These are phyloP conservation scores for Diachasma alloeum DNA, from an alignment of 1,140 invertebrate genomes.

Conservation along the genomic window DNA sequence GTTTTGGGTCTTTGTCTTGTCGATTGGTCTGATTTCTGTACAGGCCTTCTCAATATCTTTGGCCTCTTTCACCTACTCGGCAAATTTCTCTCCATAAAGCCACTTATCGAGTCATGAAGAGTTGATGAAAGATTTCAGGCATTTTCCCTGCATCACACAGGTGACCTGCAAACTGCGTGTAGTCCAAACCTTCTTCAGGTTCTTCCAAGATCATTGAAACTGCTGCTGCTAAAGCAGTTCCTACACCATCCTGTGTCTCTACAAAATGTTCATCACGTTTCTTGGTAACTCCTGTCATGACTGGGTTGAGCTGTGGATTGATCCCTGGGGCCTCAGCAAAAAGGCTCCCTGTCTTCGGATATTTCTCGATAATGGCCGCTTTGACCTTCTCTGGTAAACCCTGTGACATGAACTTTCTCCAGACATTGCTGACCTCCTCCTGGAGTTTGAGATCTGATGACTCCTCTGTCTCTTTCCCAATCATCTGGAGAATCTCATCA, in stretches of 20 bases:
- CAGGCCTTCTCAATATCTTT: constrained; percentile 20
- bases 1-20: background rate
- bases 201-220: background rate
- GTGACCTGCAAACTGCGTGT: background rate
- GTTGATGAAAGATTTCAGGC: constrained; percentile 10
- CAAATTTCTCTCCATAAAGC: constrained; percentile 26
- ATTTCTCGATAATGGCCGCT: constrained; percentile 27
- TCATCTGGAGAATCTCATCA: background rate
- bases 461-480: background rate
- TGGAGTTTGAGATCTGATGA: background rate
- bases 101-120: constrained; percentile 18
- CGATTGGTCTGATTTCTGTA: background rate
- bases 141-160: constrained; percentile 21
- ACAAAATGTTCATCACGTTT: constrained; percentile 34
- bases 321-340: constrained; percentile 29
- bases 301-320: constrained; percentile 28
- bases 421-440: background rate
- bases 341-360: constrained; percentile 21
- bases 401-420: constrained; percentile 29
- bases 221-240: constrained; percentile 29
- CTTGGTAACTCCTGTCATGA: constrained; percentile 22
- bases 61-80: constrained; percentile 17
- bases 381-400: constrained; percentile 26
- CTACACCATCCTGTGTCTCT: constrained; percentile 28
- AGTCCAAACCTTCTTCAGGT: constrained; percentile 11